Conservation (phyloP, 2,888 invertebrate genomes). For the Actias luna region DNA sequence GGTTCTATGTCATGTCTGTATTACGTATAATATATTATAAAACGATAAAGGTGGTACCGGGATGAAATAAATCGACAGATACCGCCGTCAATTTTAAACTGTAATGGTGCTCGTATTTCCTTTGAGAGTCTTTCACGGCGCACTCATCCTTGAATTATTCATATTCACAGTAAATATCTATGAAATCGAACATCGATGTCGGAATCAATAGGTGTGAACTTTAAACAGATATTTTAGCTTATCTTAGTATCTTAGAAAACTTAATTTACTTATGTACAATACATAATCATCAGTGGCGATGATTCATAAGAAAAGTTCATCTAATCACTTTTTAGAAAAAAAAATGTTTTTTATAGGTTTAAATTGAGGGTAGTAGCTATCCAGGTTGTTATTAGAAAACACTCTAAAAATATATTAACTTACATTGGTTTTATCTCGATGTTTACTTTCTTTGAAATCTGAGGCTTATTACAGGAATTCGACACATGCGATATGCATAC, state of each 20-base stretch:
- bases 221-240: conserved; percentile 8
- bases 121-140: conserved; percentile 70
- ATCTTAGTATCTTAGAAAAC: not conserved
- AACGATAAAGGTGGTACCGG: conserved; percentile 11
- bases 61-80: conserved; percentile 32
- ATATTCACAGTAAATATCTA: conserved; percentile 65
- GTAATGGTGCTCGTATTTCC: conserved; percentile 65
- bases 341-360: too few relatives aligned
- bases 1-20: not conserved
- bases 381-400: too few relatives aligned
- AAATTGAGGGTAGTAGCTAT: too few relatives aligned
- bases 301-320: too few relatives aligned
- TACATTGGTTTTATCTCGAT: too few relatives aligned
- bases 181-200: conserved; percentile 56
- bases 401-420: too few relatives aligned
- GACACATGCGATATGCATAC: too few relatives aligned
- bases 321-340: not conserved
- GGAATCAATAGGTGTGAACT: conserved; percentile 40
- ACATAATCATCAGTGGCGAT: not conserved
- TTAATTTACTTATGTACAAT: not conserved
- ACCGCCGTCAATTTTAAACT: conserved; percentile 64
- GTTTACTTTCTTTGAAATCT: too few relatives aligned
- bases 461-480: too few relatives aligned
- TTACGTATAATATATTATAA: conserved; percentile 6
- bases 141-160: conserved; percentile 70